Percentiles rank a stretch among this genome's conserved stretches.
These are phyloP conservation scores for Formica aserva DNA, from an alignment of 2,888 invertebrate species.

Conservation along the genomic window DNA sequence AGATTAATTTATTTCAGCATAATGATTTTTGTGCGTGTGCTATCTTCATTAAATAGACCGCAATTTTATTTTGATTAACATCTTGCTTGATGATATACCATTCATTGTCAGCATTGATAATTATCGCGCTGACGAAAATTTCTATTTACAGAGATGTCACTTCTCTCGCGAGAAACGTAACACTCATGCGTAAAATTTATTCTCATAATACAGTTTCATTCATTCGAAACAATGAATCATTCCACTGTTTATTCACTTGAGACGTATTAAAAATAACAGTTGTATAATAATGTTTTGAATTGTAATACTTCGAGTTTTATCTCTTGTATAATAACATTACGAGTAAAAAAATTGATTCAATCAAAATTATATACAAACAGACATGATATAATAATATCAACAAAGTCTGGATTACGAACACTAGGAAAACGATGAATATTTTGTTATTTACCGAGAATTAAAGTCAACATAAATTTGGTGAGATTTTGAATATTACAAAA, in stretches of 20 bases:
- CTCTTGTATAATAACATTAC: not conserved
- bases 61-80: no score
- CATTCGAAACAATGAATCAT: not conserved
- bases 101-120: not conserved
- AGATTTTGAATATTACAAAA: not conserved
- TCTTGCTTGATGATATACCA: constrained; percentile 26
- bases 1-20: constrained; percentile 36
- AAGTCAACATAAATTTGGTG: not conserved
- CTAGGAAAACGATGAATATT: not conserved
- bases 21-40: constrained; percentile 45
- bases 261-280: constrained; percentile 28
- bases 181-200: constrained; percentile 28
- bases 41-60: constrained; percentile 14
- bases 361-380: not conserved
- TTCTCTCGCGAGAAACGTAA: constrained; percentile 12
- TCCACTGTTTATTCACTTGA: not conserved
- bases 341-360: not conserved
- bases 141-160: constrained; percentile 26
- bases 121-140: constrained; percentile 32
- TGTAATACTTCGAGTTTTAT: not conserved
- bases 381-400: not conserved
- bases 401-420: not conserved
- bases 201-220: constrained; percentile 4
- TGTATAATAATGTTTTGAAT: not conserved
- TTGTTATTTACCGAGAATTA: not conserved